Evolutionary conservation across 2,797 vertebrate genomes (phyloP).

Genomic region (Pipistrellus nathusii): DNA sequence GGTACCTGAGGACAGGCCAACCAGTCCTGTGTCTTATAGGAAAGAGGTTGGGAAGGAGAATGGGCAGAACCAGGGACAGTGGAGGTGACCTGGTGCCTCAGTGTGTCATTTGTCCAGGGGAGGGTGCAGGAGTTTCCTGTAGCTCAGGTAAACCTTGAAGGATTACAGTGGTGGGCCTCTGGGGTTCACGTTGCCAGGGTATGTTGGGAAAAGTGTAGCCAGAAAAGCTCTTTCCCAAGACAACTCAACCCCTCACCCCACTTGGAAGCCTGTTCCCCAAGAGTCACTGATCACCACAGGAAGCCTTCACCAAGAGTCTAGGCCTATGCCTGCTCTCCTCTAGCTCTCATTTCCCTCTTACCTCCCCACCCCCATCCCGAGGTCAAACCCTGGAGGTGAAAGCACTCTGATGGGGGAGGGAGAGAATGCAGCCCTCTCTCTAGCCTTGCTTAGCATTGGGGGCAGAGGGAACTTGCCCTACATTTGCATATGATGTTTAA

Average conservation of each 20-base stretch:
- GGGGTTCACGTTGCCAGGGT: not conserved
- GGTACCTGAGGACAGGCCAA: not conserved
- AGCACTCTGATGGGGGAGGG: not conserved
- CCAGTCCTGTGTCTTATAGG: not conserved
- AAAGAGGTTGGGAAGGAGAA: not conserved
- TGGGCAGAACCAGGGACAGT: too few species aligned
- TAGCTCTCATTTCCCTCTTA: not conserved
- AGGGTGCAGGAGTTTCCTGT: not conserved
- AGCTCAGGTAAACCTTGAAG: not conserved
- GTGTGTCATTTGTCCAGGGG: not conserved
- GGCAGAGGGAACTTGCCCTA: not conserved
- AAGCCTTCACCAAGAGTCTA: not conserved
- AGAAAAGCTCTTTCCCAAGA: not conserved
- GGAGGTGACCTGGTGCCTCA: accelerated
- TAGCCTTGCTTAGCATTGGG: not conserved
- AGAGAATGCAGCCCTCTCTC: not conserved
- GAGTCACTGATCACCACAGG: not conserved
- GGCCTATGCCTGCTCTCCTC: not conserved
- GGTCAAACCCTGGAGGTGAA: not conserved
- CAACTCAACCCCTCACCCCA: too few species aligned
- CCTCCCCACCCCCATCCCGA: too few species aligned
- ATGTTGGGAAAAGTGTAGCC: not conserved
- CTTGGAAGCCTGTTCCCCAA: not conserved
- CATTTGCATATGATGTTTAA: not conserved
- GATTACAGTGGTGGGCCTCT: not conserved